Evolutionary conservation across 2,797 vertebrate species (phyloP).

Genomic region (Numenius phaeopus): DNA sequence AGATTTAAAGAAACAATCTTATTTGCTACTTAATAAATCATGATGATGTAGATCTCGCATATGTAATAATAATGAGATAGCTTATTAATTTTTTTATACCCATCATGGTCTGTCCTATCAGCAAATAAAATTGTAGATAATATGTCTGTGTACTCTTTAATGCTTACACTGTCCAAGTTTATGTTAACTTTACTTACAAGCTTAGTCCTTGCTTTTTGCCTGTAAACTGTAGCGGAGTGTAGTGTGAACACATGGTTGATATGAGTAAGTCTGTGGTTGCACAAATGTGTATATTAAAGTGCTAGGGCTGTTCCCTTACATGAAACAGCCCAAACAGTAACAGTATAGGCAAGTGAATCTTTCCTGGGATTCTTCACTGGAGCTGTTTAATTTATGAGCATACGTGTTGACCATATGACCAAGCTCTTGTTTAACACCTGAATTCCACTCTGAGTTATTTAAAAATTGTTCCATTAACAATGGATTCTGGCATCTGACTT

Average conservation of each 20-base stretch:
- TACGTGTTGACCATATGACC: not conserved
- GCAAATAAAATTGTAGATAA: not conserved
- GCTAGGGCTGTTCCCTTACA: not conserved
- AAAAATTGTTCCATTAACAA: slow-evolving; percentile 46
- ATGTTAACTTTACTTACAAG: not conserved
- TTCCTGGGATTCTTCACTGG: not conserved
- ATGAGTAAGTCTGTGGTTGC: not conserved
- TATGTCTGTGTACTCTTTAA: not conserved
- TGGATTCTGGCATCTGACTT: slow-evolving; percentile 12
- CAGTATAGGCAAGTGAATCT: not conserved
- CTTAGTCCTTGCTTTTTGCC: not conserved
- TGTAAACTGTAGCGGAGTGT: not conserved
- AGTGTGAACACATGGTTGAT: not conserved
- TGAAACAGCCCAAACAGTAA: not conserved
- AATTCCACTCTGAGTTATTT: slow-evolving; percentile 32
- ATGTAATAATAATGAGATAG: not conserved
- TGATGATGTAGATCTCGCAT: not conserved
- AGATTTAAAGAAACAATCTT: not conserved
- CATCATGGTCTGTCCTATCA: not conserved
- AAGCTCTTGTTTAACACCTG: slow-evolving; percentile 39
- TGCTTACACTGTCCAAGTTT: not conserved
- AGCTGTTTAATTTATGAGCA: not conserved
- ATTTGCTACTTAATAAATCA: not conserved
- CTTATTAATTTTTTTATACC: not conserved
- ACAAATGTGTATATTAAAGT: not conserved